phyloP scores from a whole-genome alignment of 1,140 invertebrate genomes.

The Drosophila oshimai region DNA sequence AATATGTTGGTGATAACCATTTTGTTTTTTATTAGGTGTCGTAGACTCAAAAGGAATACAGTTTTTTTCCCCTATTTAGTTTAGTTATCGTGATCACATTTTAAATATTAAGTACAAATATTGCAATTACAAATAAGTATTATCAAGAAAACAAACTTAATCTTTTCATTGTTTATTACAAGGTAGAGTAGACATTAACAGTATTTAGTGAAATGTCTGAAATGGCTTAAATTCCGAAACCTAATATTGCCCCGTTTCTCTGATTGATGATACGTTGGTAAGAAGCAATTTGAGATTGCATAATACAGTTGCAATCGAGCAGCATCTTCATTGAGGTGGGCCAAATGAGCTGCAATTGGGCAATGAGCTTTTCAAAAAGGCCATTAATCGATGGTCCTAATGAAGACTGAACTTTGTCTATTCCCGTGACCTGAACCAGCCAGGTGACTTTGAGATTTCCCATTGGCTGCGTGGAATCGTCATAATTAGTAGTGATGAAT shows the following conservation, averaged over 20 bases:
- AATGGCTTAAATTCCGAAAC: not conserved
- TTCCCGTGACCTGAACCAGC: conserved; percentile 52
- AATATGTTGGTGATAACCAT: too few relatives aligned
- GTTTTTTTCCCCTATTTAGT: too few relatives aligned
- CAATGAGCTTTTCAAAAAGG: not conserved
- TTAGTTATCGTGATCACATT: too few relatives aligned
- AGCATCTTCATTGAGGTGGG: not conserved
- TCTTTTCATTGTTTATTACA: too few relatives aligned
- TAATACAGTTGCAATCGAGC: not conserved
- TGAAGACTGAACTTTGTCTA: conserved; percentile 12
- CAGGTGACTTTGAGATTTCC: conserved; percentile 37
- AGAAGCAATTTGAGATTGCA: not conserved
- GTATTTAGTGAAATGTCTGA: not conserved
- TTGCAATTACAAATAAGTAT: too few relatives aligned
- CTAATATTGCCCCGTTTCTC: too few relatives aligned
- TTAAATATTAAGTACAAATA: too few relatives aligned
- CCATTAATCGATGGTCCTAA: conserved; percentile 38
- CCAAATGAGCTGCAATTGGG: not conserved
- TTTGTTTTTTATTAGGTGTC: too few relatives aligned
- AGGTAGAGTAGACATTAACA: not conserved
- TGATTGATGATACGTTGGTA: not conserved
- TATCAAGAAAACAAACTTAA: too few relatives aligned
- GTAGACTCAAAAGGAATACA: too few relatives aligned
- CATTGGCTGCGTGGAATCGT: conserved; percentile 49
- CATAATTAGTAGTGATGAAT: conserved; percentile 76